Evolutionary conservation across 2,113 vertebrate species (phyloP).

Genomic region (Sterna hirundo): DNA sequence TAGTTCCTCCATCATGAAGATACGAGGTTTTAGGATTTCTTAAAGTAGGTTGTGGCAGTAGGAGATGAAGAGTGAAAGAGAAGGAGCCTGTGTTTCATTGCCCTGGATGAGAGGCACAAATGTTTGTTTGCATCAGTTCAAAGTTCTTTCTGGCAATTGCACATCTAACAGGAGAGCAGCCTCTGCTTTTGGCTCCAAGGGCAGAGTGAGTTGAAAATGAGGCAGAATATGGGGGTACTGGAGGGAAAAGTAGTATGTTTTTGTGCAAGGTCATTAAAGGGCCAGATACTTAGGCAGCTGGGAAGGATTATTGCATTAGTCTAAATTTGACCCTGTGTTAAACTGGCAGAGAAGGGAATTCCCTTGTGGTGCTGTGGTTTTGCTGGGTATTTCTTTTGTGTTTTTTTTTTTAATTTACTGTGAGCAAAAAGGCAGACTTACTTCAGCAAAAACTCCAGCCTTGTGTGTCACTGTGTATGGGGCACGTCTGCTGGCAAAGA

Average conservation of each 20-base stretch:
- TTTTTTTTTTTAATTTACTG: not conserved
- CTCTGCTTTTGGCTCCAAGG: not conserved
- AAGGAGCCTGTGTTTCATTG: not conserved
- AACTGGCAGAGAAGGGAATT: conserved; percentile 25
- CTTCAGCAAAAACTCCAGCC: not conserved
- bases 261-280: not conserved
- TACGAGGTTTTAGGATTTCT: not conserved
- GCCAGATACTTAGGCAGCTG: not conserved
- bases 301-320: not conserved
- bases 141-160: not conserved
- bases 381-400: not conserved
- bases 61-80: not conserved
- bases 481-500: not conserved
- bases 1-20: not conserved
- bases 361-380: conserved; percentile 20
- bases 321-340: not conserved
- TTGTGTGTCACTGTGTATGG: not conserved
- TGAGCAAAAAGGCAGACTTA: not conserved
- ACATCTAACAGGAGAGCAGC: not conserved
- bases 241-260: not conserved
- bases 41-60: not conserved
- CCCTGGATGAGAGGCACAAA: not conserved
- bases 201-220: not conserved
- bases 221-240: not conserved
- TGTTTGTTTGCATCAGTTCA: not conserved